Percentiles rank a stretch among this genome's conserved stretches.
phyloP scores from a whole-genome alignment of 2,113 vertebrate genomes.

The Xenotilapia flavipinnis region DNA sequence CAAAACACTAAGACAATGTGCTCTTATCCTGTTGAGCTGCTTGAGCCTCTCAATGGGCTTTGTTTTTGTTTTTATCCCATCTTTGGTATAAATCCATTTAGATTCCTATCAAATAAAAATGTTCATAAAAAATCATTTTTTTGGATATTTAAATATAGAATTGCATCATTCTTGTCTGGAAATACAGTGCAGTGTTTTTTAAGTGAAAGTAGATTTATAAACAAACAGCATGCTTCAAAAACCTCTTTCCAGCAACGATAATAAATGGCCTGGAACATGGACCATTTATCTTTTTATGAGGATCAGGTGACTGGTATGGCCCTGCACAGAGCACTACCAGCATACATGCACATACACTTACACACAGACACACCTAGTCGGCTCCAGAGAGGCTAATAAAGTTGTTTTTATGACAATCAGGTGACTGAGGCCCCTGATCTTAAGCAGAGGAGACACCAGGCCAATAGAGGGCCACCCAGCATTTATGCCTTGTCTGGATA shows the following conservation, averaged over 20 bases:
- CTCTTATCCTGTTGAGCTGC: background rate
- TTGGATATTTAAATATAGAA: background rate
- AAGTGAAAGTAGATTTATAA: background rate
- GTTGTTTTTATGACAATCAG: slow-evolving; percentile 79
- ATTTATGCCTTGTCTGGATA: slow-evolving; percentile 75
- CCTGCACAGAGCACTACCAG: background rate
- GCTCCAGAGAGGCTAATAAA: slow-evolving; percentile 80
- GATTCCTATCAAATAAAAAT: background rate
- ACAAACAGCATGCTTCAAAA: background rate
- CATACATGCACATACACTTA: background rate
- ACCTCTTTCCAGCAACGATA: background rate
- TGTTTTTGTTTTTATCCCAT: background rate
- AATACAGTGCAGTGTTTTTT: background rate
- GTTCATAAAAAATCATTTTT: fast-evolving
- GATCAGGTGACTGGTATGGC: background rate
- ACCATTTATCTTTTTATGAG: background rate
- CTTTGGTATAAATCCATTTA: background rate
- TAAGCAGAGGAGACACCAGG: slow-evolving; percentile 86
- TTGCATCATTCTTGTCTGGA: background rate
- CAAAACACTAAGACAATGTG: background rate
- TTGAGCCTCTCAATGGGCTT: background rate
- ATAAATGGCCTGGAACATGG: background rate
- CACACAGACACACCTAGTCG: background rate
- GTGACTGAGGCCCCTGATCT: slow-evolving; percentile 69
- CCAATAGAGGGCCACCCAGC: slow-evolving; percentile 77